Evolutionary conservation across 2,113 vertebrate genomes (phyloP).

Genomic region (Caracal caracal): DNA sequence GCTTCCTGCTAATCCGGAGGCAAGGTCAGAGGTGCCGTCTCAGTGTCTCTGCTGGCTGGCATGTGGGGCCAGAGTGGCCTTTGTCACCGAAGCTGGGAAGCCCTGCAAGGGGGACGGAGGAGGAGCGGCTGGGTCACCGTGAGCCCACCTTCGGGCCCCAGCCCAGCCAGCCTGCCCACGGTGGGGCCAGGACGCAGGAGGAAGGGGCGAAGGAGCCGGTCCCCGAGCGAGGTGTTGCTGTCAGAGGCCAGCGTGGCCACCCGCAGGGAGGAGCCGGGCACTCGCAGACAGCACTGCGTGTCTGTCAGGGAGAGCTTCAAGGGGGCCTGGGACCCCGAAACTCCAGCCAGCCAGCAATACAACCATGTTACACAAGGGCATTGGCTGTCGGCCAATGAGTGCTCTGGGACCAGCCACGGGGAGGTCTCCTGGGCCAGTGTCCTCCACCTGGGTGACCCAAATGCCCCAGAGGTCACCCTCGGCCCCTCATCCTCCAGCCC

Average conservation of each 20-base stretch:
- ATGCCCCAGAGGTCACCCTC: neutral
- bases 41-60: fast-evolving
- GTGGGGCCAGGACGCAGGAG: fast-evolving
- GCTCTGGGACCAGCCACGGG: neutral
- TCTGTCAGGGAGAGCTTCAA: neutral
- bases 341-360: fast-evolving
- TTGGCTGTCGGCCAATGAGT: fast-evolving
- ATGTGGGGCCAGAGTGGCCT: neutral
- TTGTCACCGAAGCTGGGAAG: too few species aligned
- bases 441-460: neutral
- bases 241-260: neutral
- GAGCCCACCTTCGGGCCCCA: neutral
- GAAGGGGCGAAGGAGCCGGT: neutral
- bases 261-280: neutral
- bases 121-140: too few species aligned
- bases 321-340: fast-evolving
- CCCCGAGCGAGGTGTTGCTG: neutral
- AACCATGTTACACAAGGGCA: neutral
- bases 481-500: neutral
- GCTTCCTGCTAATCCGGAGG: neutral
- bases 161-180: neutral
- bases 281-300: fast-evolving
- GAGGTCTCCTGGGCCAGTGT: neutral
- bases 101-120: neutral
- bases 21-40: neutral